Base-by-base conservation (phyloP, 2,888 invertebrate genomes). In the Cantharis nigra region DNA sequence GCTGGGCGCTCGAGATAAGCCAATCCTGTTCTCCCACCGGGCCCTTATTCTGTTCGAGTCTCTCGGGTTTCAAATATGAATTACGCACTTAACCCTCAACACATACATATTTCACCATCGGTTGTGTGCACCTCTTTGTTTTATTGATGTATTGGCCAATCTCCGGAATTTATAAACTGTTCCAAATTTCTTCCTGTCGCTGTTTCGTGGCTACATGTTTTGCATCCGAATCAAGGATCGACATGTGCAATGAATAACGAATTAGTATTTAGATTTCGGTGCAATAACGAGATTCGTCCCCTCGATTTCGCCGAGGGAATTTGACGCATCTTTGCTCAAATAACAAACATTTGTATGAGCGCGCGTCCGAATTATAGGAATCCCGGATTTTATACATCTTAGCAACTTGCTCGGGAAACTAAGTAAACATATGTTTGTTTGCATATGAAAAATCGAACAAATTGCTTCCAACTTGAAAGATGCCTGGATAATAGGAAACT, bases 1-100 rank as follows among this genome's bases (percentile, higher is more conserved):
- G 84, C 87, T 87, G 87, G 84, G 82, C 83, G 83, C 80, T 76
- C 74, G 82, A 87, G 87, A 87, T 87, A 87, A 87, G 87, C 86
- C 86, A 83, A 85, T 85, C 84, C 84, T 80, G 81, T 79, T 80
- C 81, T 80, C 82, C 77, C 75, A 72, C 71, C 71, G 79, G 78
- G 74, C 76, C 79, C 81, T 80, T 80, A 78, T 78, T 81, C 81
- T 78, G 74, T 76, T 81, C 81, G 80, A 81, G 77, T 82, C 82
- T 78, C 82, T 69, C 74, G 83, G 79, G 81, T 80, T 79, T 81
- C 82, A 83, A 85, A 85, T 85, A 85, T 85, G 85, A 86, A 86
- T 86, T 85, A 86, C 85, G 85, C 82, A 86, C 85, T 85, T 82
- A 83, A 83, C 83, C 82, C 83, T 84, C 80, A 80, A 81, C 83